These are phyloP conservation scores for Frieseomelitta varia DNA, from an alignment of 1,140 invertebrate species.

Conservation along the genomic window DNA sequence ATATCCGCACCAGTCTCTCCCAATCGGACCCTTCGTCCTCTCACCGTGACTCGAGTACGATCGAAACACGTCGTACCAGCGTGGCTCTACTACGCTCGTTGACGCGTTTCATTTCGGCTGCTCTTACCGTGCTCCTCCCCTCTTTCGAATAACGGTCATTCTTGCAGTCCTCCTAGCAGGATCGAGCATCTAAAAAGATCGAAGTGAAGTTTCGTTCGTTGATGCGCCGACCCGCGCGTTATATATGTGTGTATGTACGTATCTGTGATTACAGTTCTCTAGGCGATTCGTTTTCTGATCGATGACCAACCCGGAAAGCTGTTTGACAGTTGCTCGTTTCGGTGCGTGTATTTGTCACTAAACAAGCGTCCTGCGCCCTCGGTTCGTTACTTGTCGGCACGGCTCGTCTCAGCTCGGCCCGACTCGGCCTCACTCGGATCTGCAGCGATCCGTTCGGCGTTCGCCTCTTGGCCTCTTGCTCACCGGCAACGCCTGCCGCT, in stretches of 20 bases:
- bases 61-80: neutral
- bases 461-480: neutral
- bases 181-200: neutral
- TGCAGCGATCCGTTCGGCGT: neutral
- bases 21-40: neutral
- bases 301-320: neutral
- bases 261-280: neutral
- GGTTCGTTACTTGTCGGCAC: conserved; percentile 44
- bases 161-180: neutral
- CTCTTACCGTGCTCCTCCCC: neutral
- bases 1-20: neutral
- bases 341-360: conserved; percentile 42
- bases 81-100: neutral
- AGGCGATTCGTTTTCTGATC: neutral
- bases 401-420: conserved; percentile 55
- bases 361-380: conserved; percentile 43
- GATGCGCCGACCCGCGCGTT: neutral
- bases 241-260: no score
- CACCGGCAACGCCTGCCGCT: neutral
- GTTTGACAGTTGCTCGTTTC: conserved; percentile 34
- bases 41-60: neutral
- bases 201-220: neutral
- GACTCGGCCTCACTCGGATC: conserved; percentile 32
- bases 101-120: neutral
- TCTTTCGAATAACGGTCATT: neutral